Evolutionary conservation across 1,140 invertebrate species (phyloP).

Genomic region (Hyposmocoma kahamanoa): DNA sequence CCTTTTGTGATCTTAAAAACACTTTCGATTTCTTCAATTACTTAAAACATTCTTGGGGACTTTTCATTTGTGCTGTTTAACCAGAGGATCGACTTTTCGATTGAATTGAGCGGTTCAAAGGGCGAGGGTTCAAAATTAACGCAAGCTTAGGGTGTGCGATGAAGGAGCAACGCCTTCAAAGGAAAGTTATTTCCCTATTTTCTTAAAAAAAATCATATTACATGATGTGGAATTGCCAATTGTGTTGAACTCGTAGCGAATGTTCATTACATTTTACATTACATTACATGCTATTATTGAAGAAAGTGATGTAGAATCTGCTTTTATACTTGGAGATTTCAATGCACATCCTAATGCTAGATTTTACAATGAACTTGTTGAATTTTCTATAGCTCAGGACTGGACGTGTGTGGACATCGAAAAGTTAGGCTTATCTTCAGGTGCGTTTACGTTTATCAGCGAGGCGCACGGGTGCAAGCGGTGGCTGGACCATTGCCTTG

Average conservation of each 20-base stretch:
- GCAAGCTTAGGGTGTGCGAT: slow-evolving; percentile 51
- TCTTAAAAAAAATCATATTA: slow-evolving; percentile 46
- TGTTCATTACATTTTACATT: too few relatives aligned
- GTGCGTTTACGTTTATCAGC: not conserved
- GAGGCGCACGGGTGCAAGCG: not conserved
- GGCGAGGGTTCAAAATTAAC: slow-evolving; percentile 58
- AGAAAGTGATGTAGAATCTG: not conserved
- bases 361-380: not conserved
- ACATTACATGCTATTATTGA: slow-evolving; percentile 2
- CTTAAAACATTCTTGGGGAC: slow-evolving; percentile 62
- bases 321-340: not conserved
- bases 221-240: too few relatives aligned
- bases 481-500: not conserved
- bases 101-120: slow-evolving; percentile 68
- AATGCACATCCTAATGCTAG: not conserved
- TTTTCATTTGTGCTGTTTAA: slow-evolving; percentile 70
- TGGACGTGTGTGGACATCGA: not conserved
- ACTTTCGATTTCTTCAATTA: slow-evolving; percentile 64
- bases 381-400: not conserved
- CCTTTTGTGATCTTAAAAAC: slow-evolving; percentile 51
- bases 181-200: slow-evolving; percentile 54
- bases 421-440: not conserved
- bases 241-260: too few relatives aligned
- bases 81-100: slow-evolving; percentile 65
- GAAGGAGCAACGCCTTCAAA: slow-evolving; percentile 53